Conservation (phyloP, 2,888 invertebrate species). For the Cryptocheilus praepositus region DNA sequence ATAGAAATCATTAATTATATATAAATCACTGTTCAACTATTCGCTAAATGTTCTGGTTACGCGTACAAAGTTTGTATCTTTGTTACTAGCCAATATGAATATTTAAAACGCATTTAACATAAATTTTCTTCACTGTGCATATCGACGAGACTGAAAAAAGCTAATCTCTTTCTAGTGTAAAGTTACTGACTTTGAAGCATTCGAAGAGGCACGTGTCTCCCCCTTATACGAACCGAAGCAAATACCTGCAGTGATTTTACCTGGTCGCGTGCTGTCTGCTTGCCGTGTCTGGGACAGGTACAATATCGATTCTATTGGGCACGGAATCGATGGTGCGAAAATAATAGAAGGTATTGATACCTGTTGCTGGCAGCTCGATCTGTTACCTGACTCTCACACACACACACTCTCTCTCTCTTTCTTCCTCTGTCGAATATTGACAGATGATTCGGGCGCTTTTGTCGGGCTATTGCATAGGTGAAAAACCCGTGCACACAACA, state of each 20-base stretch:
- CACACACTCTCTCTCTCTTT: background rate
- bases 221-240: constrained; percentile 17
- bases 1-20: too few relatives aligned
- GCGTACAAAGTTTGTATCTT: too few relatives aligned
- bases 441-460: constrained; percentile 28
- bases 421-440: constrained; percentile 7
- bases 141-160: too few relatives aligned
- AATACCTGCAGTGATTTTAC: constrained; percentile 53
- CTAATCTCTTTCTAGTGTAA: background rate
- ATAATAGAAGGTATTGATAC: constrained; percentile 56
- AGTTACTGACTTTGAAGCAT: constrained; percentile 35
- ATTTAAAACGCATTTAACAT: too few relatives aligned
- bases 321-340: constrained; percentile 61
- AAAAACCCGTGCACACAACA: constrained; percentile 18
- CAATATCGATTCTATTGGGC: constrained; percentile 57
- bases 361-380: constrained; percentile 53
- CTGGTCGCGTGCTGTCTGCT: constrained; percentile 63
- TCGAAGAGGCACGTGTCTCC: constrained; percentile 31
- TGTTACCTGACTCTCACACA: constrained; percentile 46
- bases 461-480: constrained; percentile 5
- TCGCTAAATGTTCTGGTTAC: too few relatives aligned
- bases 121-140: too few relatives aligned
- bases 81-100: too few relatives aligned
- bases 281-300: constrained; percentile 57
- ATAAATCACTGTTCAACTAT: too few relatives aligned